Evolutionary conservation across 2,888 invertebrate species (phyloP).

Genomic region (Acanthosepion pharaonis): DNA sequence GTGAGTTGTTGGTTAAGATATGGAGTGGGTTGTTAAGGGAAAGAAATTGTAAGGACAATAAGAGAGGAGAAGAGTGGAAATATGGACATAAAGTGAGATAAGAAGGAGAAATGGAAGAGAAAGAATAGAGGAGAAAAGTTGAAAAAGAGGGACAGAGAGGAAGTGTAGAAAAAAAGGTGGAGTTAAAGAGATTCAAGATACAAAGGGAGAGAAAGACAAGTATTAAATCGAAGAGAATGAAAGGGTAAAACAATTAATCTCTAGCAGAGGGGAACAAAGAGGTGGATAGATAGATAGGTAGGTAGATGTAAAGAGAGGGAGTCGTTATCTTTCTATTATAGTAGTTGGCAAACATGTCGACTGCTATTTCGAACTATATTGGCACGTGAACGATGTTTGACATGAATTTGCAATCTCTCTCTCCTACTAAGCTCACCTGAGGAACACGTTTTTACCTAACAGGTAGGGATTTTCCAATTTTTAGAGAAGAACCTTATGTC

Average conservation of each 20-base stretch:
- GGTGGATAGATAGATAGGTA: neutral
- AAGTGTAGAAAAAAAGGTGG: neutral
- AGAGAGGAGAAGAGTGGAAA: neutral
- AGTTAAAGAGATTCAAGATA: neutral
- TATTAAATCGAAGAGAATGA: neutral
- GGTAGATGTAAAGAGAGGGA: neutral
- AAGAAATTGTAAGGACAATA: neutral
- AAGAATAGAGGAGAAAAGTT: neutral
- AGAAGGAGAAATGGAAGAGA: neutral
- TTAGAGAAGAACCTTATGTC: neutral
- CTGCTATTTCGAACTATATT: neutral
- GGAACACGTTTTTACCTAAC: neutral
- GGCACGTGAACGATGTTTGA: neutral
- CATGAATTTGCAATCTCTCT: constrained; percentile 33
- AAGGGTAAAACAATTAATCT: neutral
- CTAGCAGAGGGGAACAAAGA: neutral
- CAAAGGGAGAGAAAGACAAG: neutral
- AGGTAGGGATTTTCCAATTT: constrained; percentile 22
- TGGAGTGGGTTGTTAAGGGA: neutral
- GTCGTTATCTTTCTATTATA: neutral
- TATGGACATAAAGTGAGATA: neutral
- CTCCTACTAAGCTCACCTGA: neutral
- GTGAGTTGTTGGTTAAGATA: neutral
- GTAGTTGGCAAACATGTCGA: constrained; percentile 17
- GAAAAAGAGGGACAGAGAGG: neutral